Base-by-base conservation (phyloP, 2,797 vertebrate species). In the Echiichthys vipera region DNA sequence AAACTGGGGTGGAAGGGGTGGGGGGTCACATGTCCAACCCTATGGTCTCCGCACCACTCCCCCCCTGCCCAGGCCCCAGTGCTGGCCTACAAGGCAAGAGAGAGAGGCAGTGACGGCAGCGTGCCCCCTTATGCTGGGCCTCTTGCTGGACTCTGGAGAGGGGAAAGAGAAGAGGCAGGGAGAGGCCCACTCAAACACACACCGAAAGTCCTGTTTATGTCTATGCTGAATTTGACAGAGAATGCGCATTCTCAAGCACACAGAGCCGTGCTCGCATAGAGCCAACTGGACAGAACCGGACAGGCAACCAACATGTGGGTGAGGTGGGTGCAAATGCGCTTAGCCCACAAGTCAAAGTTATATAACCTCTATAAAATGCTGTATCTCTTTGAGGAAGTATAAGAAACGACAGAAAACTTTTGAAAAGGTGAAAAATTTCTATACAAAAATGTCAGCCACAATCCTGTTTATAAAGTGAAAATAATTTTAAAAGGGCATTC, bases 101-200 rank as follows among this genome's bases (percentile, higher is more conserved):
- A 84, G 84, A 77, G 83, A 89, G 88, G 87, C 79, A 88, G 87
- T 74, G 85, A 88, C 86, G 79, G 87, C 88, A 89, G 87, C 80
- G 88, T 86, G 86, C 89, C 90, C 92, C 93, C 89, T 93, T 92
- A 82, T 88, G 71, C 90, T 90, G 92, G 93, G 93, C 92, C 93
- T 84, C 93, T 93, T 89, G 88, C 90, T 92, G 91, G 92, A 93
- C 91, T 92, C 90, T 88, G 87, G 89, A 93, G 91, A 93, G 88
- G 90, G 87, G 87, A 92, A 91, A 92, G 86, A 92, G 89, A 91
- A 81, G 84, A 92, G 85, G 92, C 93, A 93, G 90, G 88, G 93
- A 93, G 91, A 91, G 91, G 88, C 88, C 89, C 89, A 72, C 87
- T 89, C 82, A 87, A 85, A 92, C 86, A 85, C 87, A 84, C 85